phyloP scores from a whole-genome alignment of 1,140 invertebrate genomes.

The Saccostrea cuccullata region DNA sequence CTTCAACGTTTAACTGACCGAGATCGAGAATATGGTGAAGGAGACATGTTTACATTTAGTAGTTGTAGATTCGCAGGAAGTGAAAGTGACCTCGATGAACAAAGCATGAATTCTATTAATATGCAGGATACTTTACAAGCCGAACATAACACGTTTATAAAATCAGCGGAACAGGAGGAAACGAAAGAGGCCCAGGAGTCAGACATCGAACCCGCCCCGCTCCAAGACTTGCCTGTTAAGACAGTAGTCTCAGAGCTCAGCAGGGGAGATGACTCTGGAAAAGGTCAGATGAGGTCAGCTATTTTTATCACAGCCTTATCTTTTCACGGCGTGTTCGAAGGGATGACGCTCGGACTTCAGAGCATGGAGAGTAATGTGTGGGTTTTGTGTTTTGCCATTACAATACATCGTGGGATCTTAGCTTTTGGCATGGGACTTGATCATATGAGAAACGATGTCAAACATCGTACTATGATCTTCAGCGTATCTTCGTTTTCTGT shows the following conservation, averaged over 20 bases:
- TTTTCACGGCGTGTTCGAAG: slow-evolving; percentile 95
- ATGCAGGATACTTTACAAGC: slow-evolving; percentile 47
- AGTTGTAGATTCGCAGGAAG: slow-evolving; percentile 43
- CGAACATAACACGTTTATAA: slow-evolving; percentile 20
- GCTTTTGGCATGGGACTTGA: slow-evolving; percentile 73
- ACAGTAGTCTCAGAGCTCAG: slow-evolving; percentile 71
- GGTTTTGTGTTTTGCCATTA: slow-evolving; percentile 72
- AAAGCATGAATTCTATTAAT: slow-evolving; percentile 57
- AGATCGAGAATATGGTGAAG: slow-evolving; percentile 49
- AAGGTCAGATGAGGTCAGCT: slow-evolving; percentile 70
- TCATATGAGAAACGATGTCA: slow-evolving; percentile 77
- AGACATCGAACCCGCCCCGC: slow-evolving; percentile 63
- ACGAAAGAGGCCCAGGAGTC: slow-evolving; percentile 54
- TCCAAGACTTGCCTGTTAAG: slow-evolving; percentile 71
- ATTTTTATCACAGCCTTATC: slow-evolving; percentile 90
- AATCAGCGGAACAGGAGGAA: slow-evolving; percentile 32
- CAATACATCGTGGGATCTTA: slow-evolving; percentile 69
- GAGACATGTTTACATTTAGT: slow-evolving; percentile 53
- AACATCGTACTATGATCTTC: slow-evolving; percentile 80
- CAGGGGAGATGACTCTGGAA: slow-evolving; percentile 62
- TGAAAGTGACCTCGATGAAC: slow-evolving; percentile 56
- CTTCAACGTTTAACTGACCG: slow-evolving; percentile 51
- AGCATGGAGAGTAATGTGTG: slow-evolving; percentile 72
- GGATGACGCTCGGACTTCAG: slow-evolving; percentile 89
- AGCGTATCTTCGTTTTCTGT: slow-evolving; percentile 82